phyloP scores from a whole-genome alignment of 2,888 invertebrate genomes.

The Caenorhabditis wallacei region DNA sequence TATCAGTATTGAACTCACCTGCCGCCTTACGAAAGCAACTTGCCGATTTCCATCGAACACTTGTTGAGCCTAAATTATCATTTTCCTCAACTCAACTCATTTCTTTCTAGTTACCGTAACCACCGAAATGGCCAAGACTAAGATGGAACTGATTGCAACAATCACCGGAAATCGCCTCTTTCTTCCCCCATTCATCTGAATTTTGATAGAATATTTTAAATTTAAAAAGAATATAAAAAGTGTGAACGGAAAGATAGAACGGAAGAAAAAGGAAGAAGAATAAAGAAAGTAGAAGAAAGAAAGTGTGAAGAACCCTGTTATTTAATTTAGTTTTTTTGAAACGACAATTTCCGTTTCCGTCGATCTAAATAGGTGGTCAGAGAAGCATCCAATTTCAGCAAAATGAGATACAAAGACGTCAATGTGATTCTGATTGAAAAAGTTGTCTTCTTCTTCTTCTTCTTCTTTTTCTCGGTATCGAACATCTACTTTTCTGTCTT shows the following conservation, averaged over 20 bases:
- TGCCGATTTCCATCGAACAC: slow-evolving; percentile 47
- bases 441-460: slow-evolving; percentile 20
- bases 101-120: slow-evolving; percentile 33
- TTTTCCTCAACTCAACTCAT: background rate
- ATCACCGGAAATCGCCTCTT: slow-evolving; percentile 44
- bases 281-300: slow-evolving; percentile 1
- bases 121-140: slow-evolving; percentile 34
- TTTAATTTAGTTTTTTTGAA: slow-evolving; percentile 9
- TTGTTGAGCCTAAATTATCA: slow-evolving; percentile 47
- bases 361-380: slow-evolving; percentile 38
- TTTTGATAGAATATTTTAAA: background rate
- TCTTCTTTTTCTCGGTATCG: slow-evolving; percentile 24
- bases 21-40: slow-evolving; percentile 37
- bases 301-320: slow-evolving; percentile 9
- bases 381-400: slow-evolving; percentile 44
- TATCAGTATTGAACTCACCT: slow-evolving; percentile 4
- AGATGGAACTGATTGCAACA: slow-evolving; percentile 22
- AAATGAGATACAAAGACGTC: slow-evolving; percentile 2
- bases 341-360: slow-evolving; percentile 8
- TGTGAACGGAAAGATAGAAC: background rate
- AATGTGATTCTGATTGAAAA: slow-evolving; percentile 16
- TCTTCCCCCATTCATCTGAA: slow-evolving; percentile 57
- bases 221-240: background rate
- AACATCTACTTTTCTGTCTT: slow-evolving; percentile 45
- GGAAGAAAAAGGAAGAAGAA: background rate